Base-by-base conservation (phyloP, 37 sponge, comb jelly and placozoan species). In the Tethya wilhelma region DNA sequence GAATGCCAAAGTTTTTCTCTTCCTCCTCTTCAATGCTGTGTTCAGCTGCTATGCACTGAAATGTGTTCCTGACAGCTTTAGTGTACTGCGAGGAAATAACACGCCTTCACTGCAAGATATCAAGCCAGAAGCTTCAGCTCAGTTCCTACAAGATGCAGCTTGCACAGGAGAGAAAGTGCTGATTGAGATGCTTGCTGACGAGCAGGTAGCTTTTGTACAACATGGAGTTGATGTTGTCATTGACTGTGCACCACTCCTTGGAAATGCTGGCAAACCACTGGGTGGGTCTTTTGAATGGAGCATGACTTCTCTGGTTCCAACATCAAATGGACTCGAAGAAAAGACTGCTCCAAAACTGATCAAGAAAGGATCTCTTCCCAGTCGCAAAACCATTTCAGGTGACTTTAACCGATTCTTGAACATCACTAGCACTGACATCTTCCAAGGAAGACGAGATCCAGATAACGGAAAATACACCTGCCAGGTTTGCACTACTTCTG, bases 401-500 rank as follows among this genome's bases (percentile, higher is more conserved):
- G n/a, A n/a, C n/a, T n/a, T n/a, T n/a, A 34, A 34, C 17, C 67
- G 39, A 6, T 37, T 31, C 39, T 17, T 67, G 38, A 67, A 67
- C 67, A 67, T 67, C 5, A 67, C 67, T 6, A 4, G 32, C 19
- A 31, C 67, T 4, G 36, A 67, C 17, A 17, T 17, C 8, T 4
- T 67, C 33, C 67, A 31, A 31, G 67, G 37, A 36, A 17, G 38
- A 36, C 67, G 36, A 4, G 39, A 36, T 31, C 7, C 37, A 11
- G 67, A 67, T 31, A 36, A 11, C 36, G 67, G 67, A 4, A 36
- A 36, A 38, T 67, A 67, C 67, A 67, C 67, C 8, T 67, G 67
- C 67, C 31, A 6, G 11, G 33, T 30, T 38, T 67, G 67, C 32
- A 67, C 67, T 20, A 6, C 37, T 2, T 36, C 38, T 17, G 39